Conservation (phyloP, 2,888 invertebrate genomes). For the Pterobdella sp. region DNA sequence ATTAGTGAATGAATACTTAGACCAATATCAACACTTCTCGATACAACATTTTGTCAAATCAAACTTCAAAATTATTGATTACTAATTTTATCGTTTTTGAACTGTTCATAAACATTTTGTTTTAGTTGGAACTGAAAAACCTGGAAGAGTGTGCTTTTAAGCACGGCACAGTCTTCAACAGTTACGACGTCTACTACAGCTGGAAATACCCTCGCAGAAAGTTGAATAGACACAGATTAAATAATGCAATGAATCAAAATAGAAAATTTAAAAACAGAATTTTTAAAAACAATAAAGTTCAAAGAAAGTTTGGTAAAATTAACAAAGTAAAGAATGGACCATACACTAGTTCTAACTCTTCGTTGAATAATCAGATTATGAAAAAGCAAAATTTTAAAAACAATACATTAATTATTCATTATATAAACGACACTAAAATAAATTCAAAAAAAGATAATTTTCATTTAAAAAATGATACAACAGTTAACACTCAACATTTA, state of each 20-base stretch:
- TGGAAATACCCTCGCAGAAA: constrained; percentile 30
- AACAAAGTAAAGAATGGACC: not conserved
- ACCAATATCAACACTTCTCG: too few species aligned
- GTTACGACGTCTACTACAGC: constrained; percentile 31
- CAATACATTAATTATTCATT: too few species aligned
- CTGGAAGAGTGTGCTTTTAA: constrained; percentile 21
- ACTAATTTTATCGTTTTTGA: not conserved
- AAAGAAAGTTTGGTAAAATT: not conserved
- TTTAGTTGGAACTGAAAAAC: not conserved
- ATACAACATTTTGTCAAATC: too few species aligned
- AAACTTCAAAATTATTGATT: not conserved
- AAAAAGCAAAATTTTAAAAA: too few species aligned
- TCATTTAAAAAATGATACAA: too few species aligned
- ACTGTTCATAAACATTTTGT: not conserved
- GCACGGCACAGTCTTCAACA: constrained; percentile 26
- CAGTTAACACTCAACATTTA: too few species aligned
- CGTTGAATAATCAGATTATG: too few species aligned
- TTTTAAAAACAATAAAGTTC: not conserved
- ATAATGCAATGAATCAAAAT: not conserved
- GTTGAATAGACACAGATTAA: too few species aligned
- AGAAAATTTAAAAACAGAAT: not conserved
- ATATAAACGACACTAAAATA: too few species aligned
- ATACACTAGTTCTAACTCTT: too few species aligned
- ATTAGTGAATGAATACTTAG: too few species aligned
- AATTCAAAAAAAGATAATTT: too few species aligned